Base-by-base conservation (phyloP, 2,113 vertebrate genomes). In the Mus pahari region DNA sequence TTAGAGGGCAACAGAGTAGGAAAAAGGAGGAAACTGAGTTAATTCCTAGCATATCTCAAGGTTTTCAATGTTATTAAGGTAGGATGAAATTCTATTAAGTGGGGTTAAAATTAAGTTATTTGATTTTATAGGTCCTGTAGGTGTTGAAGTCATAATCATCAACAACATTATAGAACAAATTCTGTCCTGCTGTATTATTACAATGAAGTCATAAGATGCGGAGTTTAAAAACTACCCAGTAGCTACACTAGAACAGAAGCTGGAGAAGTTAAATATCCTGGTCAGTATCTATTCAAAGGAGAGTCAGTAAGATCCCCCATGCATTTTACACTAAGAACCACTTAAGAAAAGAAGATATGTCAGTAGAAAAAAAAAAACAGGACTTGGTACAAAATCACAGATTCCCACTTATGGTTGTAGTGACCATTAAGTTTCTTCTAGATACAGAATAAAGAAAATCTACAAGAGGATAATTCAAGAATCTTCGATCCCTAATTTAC, bases 381-480 rank as follows among this genome's bases (percentile, higher is more conserved):
- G 19, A 48, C 91, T 10, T 97, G 36, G 66, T 64, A 92, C 16
- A 93, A 19, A 19, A 68, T 82, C 64, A 86, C 60, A 64, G 89
- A 88, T 92, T 96, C 92, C 82, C 89, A 91, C 95, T 50, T 78
- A 92, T 78, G 14, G 4, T 1, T 58, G 10, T 60, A 11, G 50
- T 95, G 92, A 97, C 48, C 92, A 94, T 83, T 36, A 86, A 45
- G 3, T 89, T 89, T 89, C 73, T 95, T 88, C 94, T 50, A 91
- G 83, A 42, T 50, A 28, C 79, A 64, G 60, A 83, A 95, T 82
- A 86, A 53, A 45, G 75, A 88, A 95, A 86, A 58, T 33, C 11
- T 84, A 68, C 0, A 93, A 74, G 17, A 94, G 89, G 36, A 66
- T 5, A 74, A 39, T 50, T 92, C 39, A 58, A 77, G 33, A 92